Conservation (phyloP, 2,888 invertebrate genomes). For the Spisula subtruncata region DNA sequence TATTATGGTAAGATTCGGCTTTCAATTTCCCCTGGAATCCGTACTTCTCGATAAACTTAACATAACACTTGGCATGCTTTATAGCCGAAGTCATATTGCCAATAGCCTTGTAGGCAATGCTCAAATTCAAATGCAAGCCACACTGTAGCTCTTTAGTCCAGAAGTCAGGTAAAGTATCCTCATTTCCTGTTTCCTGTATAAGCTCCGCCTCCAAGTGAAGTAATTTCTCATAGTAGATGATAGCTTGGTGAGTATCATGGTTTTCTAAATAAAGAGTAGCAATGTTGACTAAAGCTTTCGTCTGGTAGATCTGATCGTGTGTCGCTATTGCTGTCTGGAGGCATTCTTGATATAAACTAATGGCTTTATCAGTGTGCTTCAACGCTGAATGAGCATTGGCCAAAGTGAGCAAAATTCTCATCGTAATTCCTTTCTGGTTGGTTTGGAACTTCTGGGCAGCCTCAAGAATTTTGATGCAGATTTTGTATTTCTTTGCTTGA, state of each 20-base stretch:
- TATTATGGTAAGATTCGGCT: conserved; percentile 84
- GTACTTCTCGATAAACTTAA: conserved; percentile 73
- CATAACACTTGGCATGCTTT: conserved; percentile 81
- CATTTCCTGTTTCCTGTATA: conserved; percentile 71
- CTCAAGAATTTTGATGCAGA: conserved; percentile 83
- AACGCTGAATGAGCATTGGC: conserved; percentile 84
- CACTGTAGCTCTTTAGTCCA: conserved; percentile 85
- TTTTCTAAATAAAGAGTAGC: conserved; percentile 85
- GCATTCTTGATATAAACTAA: conserved; percentile 85
- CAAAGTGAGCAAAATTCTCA: conserved; percentile 84
- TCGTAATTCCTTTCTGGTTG: conserved; percentile 85
- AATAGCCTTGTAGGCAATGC: conserved; percentile 86
- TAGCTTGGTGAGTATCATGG: conserved; percentile 84
- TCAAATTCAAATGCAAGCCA: conserved; percentile 85
- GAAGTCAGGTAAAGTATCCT: conserved; percentile 80
- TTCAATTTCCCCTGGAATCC: conserved; percentile 73
- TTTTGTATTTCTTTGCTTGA: conserved; percentile 79
- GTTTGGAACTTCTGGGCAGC: conserved; percentile 85
- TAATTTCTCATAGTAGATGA: conserved; percentile 85
- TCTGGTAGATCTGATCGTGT: conserved; percentile 86
- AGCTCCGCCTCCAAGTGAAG: conserved; percentile 83
- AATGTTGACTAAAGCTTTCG: conserved; percentile 85
- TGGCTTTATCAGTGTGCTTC: conserved; percentile 82
- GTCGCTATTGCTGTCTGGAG: conserved; percentile 83
- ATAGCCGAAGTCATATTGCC: conserved; percentile 83